phyloP scores from a whole-genome alignment of 2,113 vertebrate genomes.

The Stomatorhinus ivindoensis region DNA sequence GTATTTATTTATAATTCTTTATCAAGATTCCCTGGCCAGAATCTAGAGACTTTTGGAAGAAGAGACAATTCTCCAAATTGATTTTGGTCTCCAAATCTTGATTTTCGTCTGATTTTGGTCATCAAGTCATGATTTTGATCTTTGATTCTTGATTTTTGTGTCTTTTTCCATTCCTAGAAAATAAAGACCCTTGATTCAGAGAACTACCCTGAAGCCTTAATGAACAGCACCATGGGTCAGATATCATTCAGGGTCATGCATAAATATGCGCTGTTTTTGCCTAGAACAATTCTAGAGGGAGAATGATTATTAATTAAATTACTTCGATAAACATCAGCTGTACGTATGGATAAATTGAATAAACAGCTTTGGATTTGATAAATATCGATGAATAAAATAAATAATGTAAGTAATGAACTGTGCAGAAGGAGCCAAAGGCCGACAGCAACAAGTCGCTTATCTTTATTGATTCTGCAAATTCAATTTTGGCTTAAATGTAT shows the following conservation, averaged over 20 bases:
- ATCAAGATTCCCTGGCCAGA: neutral
- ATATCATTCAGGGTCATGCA: neutral
- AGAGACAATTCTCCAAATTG: neutral
- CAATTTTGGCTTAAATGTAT: neutral
- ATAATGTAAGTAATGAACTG: constrained; percentile 4
- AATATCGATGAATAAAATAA: neutral
- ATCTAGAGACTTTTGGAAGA: neutral
- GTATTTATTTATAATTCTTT: neutral
- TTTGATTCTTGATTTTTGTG: neutral
- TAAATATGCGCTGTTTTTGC: neutral
- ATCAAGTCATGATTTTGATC: neutral
- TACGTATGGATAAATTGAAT: neutral
- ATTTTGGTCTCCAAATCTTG: neutral
- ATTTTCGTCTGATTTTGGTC: neutral
- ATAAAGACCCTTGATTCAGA: neutral
- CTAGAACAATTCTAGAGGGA: neutral
- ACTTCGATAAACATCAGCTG: neutral
- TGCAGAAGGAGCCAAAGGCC: neutral
- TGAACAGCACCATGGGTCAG: neutral
- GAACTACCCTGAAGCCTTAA: neutral
- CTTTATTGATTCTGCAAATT: neutral
- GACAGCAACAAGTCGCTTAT: neutral
- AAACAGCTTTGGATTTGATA: neutral
- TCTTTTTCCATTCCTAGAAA: neutral
- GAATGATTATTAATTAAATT: neutral